A percentile compares a stretch with the other conserved stretches of the same genome.
Conservation (phyloP, 2,888 invertebrate genomes). For the Trissoscelio sp. region DNA sequence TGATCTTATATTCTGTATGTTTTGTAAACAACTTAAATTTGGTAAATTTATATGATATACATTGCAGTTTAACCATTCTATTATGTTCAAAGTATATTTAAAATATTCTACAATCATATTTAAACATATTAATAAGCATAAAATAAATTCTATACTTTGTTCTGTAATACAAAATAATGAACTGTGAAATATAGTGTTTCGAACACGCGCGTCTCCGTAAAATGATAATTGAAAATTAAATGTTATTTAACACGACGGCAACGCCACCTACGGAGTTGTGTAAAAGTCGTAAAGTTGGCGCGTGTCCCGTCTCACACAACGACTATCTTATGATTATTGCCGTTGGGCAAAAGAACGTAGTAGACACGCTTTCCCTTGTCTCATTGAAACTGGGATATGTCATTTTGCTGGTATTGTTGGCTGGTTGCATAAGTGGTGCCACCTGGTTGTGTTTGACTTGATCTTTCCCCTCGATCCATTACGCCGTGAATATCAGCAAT, state of each 20-base stretch:
- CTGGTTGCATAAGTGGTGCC: conserved; percentile 72
- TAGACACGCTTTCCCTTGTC: conserved; percentile 83
- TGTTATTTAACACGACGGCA: background rate
- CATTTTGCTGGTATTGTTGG: conserved; percentile 81
- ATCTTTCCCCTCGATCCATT: conserved; percentile 77
- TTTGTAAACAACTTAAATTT: too few species aligned
- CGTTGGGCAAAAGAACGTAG: conserved; percentile 83
- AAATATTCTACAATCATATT: too few species aligned
- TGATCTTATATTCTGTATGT: too few species aligned
- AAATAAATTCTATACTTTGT: too few species aligned
- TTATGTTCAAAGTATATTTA: too few species aligned
- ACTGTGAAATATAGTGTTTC: too few species aligned
- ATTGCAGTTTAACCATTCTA: too few species aligned
- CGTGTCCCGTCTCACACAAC: conserved; percentile 75
- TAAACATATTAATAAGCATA: too few species aligned
- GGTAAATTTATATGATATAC: too few species aligned
- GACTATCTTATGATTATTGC: conserved; percentile 82
- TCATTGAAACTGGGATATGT: conserved; percentile 81
- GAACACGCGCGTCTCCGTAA: background rate
- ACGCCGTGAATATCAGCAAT: conserved; percentile 80
- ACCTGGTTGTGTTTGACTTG: conserved; percentile 66
- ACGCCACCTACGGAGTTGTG: conserved; percentile 9
- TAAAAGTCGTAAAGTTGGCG: conserved; percentile 1
- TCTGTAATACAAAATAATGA: too few species aligned
- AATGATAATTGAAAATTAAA: conserved; percentile 1